phyloP scores from a whole-genome alignment of 2,797 vertebrate species.

The Enteromius mattozi region DNA sequence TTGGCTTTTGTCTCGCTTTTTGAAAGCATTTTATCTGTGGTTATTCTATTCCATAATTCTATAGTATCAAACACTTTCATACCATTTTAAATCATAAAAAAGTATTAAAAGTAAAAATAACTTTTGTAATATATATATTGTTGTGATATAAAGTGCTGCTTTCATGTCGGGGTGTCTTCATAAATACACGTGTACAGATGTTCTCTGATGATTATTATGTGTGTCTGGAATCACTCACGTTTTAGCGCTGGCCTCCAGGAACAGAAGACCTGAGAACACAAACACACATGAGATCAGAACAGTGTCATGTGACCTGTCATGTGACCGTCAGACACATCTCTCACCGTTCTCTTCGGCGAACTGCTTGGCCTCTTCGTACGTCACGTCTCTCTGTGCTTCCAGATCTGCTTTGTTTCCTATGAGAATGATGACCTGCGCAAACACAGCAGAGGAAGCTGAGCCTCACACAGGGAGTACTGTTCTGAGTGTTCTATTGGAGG shows the following conservation, averaged over 20 bases:
- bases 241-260: constrained; percentile 92
- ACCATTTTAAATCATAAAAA: no score
- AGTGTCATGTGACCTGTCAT: background rate
- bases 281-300: constrained; percentile 10
- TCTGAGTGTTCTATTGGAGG: no score
- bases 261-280: constrained; percentile 81
- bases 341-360: constrained; percentile 92
- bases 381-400: constrained; percentile 91
- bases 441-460: background rate
- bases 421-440: constrained; percentile 88
- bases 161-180: no score
- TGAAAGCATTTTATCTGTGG: no score
- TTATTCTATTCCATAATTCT: no score
- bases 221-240: constrained; percentile 80
- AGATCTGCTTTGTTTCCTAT: constrained; percentile 94
- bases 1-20: no score
- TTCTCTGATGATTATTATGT: no score
- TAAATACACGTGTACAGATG: no score
- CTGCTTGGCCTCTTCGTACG: constrained; percentile 92
- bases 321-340: constrained; percentile 16
- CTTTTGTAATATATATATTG: background rate
- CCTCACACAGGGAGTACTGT: no score
- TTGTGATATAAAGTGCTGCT: background rate
- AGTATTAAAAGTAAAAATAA: background rate
- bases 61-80: no score